Base-by-base conservation (phyloP, 2,113 vertebrate genomes). In the Spea multiplicata region DNA sequence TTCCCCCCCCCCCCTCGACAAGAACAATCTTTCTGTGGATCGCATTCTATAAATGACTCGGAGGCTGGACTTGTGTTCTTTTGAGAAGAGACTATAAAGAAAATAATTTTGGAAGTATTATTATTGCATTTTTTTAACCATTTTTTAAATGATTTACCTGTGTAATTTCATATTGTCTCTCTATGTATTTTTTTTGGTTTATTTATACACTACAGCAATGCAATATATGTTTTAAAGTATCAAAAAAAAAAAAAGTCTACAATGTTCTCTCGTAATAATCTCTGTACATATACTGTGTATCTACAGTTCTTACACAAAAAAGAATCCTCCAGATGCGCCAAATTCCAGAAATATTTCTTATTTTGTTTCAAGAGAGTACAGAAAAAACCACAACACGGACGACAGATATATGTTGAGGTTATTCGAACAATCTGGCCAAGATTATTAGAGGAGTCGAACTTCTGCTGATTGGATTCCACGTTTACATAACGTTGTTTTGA, bases 191-290 rank as follows among this genome's bases (percentile, higher is more conserved):
- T 80, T 80, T 30, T 73, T 80, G 78, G 64, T 80, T 66, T 80
- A 80, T 80, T 80, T 80, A 80, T 80, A 80, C 77, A 80, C 77
- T 80, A 80, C 77, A 80, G 53, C 70, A 80, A 80, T 80, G 77
- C 77, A 80, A 80, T 80, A 52, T 80, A 16, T 77, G 53, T 77
- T 77, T 48, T 66, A 72, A 55, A 9, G 44, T 57, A 59, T 7
- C 10, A 13, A 71, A 66, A 61, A 79, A 61, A 61, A 78, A 57
- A 71, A 76, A 66, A 53, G 48, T 78, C 68, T 71, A 17, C 57
- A 17, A 49, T 65, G 10, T 71, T 16, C 13, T 61, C 16, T 62
- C 74, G 47, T 64, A 55, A 52, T 71, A 71, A 30, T 30, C 30
- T 30, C 30, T 71, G 52, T 71, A 78, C 70, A 78, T 65, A 78